A percentile compares a stretch with the other conserved stretches of the same genome.
Evolutionary conservation across 1,140 invertebrate species (phyloP).

Genomic region (Ceratina australensis): DNA sequence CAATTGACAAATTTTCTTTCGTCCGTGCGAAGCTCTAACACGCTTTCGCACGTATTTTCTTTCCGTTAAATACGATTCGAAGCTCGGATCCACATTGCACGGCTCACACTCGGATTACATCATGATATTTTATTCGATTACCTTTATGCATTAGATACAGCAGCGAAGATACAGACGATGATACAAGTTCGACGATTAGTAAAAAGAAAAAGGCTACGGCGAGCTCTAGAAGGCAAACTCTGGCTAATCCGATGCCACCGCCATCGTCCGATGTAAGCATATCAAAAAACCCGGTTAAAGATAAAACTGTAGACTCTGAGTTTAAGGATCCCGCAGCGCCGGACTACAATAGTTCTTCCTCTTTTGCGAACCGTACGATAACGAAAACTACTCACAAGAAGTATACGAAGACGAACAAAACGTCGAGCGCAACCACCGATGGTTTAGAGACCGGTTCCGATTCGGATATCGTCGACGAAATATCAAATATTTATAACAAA

Average conservation of each 20-base stretch:
- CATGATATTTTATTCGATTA: conserved; percentile 18
- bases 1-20: neutral
- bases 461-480: conserved; percentile 72
- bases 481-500: conserved; percentile 21
- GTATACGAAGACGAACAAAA: conserved; percentile 75
- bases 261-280: conserved; percentile 34
- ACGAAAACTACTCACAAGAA: conserved; percentile 65
- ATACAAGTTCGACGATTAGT: conserved; percentile 53
- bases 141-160: conserved; percentile 69
- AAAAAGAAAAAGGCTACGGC: conserved; percentile 72
- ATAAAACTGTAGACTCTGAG: conserved; percentile 62
- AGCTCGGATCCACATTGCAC: too few relatives aligned
- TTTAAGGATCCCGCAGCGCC: conserved; percentile 52
- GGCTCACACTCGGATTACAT: too few relatives aligned
- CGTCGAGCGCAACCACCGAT: conserved; percentile 76
- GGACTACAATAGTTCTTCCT: conserved; percentile 53
- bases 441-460: conserved; percentile 83
- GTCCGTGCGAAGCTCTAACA: neutral
- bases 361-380: conserved; percentile 43
- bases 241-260: conserved; percentile 78
- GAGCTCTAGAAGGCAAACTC: conserved; percentile 69
- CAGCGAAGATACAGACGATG: conserved; percentile 77
- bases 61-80: neutral
- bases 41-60: neutral
- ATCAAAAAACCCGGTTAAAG: conserved; percentile 62